Evolutionary conservation across 2,888 invertebrate genomes (phyloP).

Genomic region (Diarsia mendica): DNA sequence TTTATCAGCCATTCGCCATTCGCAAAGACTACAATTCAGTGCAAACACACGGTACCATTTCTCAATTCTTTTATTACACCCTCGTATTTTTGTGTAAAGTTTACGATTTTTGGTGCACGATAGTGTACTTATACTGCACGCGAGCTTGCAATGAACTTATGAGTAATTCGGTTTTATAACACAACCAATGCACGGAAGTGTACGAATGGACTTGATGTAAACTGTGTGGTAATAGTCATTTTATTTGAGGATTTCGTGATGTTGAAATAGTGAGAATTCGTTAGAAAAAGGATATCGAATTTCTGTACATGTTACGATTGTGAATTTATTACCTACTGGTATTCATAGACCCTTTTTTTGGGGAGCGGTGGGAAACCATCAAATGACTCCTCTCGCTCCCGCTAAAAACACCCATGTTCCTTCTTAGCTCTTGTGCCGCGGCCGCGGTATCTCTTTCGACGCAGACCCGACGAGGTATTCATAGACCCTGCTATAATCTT

Average conservation of each 20-base stretch:
- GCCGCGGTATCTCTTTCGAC: too few species aligned
- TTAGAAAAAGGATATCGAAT: not conserved
- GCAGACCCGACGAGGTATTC: too few species aligned
- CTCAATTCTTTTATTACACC: constrained; percentile 56
- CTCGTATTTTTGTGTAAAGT: constrained; percentile 56
- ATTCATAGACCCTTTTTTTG: not conserved
- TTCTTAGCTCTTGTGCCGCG: too few species aligned
- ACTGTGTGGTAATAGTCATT: constrained; percentile 46
- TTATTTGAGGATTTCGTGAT: constrained; percentile 16
- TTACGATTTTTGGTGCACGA: constrained; percentile 54
- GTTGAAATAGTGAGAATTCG: constrained; percentile 9
- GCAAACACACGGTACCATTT: constrained; percentile 47
- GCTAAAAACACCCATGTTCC: too few species aligned
- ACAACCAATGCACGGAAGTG: constrained; percentile 46
- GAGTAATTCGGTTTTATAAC: constrained; percentile 54
- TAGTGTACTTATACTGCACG: constrained; percentile 55
- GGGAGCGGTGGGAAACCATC: too few species aligned
- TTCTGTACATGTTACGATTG: not conserved
- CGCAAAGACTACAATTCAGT: constrained; percentile 51
- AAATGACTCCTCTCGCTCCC: too few species aligned
- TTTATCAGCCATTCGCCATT: constrained; percentile 59
- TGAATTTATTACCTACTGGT: not conserved
- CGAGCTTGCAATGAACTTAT: constrained; percentile 61
- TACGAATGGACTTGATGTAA: constrained; percentile 33
- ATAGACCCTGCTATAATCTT: not conserved